Base-by-base conservation (phyloP, 2,797 vertebrate species). In the Pipistrellus pygmaeus region DNA sequence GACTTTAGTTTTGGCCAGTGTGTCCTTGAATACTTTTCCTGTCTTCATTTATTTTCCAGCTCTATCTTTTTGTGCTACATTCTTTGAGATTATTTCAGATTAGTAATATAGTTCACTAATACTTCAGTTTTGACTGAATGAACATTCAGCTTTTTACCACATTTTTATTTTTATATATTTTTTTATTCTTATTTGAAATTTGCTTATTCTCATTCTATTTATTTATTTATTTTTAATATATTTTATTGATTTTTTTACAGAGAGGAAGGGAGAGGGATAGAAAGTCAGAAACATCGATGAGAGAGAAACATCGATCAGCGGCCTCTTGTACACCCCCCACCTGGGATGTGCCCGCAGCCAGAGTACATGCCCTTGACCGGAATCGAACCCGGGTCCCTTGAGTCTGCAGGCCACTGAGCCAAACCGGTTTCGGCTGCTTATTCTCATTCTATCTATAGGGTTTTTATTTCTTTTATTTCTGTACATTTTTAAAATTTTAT, bases 401-500 rank as follows among this genome's bases (percentile, higher is more conserved):
- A 41, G 38, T 41, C 6, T 3, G 6, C 38, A 41, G 38, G 38
- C 38, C 38, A 41, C 38, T 41, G 38, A 41, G 38, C 38, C 38
- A 41, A 41, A 41, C 6, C 38, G 38, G 38, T 41, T 41, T 41
- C 6, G 38, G 38, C 38, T 75, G 15, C 62, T 8, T 23, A 10
- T 86, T 87, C 25, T 75, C 11, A 12, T 86, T 82, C n/a, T 76
- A 1, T 82, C 32, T 14, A 48, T 68, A 13, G 44, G 27, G 3
- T 38, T 77, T 88, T 93, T 75, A 57, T 85, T 57, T 86, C 41
- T 77, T 88, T 93, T 75, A 57, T 85, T 57, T 86, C 51, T 86
- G 18, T 75, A 38, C 20, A 44, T 73, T 55, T 55, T 9, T 55
- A 30, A 30, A 62, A 30, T 30, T 30, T 62, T 62, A 62, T 13